Percentiles rank a stretch among this genome's conserved stretches.
phyloP scores from a whole-genome alignment of 2,888 invertebrate genomes.

The Chironomus tentans region DNA sequence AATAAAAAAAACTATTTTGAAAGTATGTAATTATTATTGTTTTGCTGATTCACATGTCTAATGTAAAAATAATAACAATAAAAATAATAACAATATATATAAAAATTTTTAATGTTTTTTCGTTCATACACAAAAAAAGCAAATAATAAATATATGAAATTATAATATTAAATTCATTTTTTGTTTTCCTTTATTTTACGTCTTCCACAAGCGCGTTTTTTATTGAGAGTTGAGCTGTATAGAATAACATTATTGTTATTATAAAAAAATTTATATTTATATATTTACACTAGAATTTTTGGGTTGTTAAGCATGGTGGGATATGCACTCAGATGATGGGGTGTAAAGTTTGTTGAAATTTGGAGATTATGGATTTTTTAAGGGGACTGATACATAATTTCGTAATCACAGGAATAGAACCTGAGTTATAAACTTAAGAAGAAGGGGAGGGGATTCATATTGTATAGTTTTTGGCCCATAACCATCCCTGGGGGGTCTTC shows the following conservation, averaged over 20 bases:
- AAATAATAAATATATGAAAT: slow-evolving; percentile 22
- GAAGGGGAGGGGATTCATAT: too few species aligned
- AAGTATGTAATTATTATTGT: slow-evolving; percentile 27
- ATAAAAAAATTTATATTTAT: not conserved
- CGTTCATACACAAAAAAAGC: slow-evolving; percentile 7
- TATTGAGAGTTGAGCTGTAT: not conserved
- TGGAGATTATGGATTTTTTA: too few species aligned
- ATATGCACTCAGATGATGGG: too few species aligned
- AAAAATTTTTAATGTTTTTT: slow-evolving; percentile 17
- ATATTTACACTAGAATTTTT: too few species aligned
- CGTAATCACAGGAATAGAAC: too few species aligned
- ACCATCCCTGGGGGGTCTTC: too few species aligned
- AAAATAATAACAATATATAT: too few species aligned
- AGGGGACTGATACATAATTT: too few species aligned
- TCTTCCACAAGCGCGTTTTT: not conserved
- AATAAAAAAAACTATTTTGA: slow-evolving; percentile 3
- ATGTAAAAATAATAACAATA: slow-evolving; percentile 8
- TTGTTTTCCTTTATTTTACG: not conserved
- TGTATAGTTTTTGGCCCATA: too few species aligned
- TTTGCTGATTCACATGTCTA: slow-evolving; percentile 27
- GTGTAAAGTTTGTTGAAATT: too few species aligned
- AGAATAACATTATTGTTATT: slow-evolving; percentile 23
- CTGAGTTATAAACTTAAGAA: too few species aligned
- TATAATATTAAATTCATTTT: slow-evolving; percentile 22
- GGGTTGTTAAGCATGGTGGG: too few species aligned